These are phyloP conservation scores for Lasioglossum leucozonium DNA, from an alignment of 2,888 invertebrate species.

Conservation along the genomic window DNA sequence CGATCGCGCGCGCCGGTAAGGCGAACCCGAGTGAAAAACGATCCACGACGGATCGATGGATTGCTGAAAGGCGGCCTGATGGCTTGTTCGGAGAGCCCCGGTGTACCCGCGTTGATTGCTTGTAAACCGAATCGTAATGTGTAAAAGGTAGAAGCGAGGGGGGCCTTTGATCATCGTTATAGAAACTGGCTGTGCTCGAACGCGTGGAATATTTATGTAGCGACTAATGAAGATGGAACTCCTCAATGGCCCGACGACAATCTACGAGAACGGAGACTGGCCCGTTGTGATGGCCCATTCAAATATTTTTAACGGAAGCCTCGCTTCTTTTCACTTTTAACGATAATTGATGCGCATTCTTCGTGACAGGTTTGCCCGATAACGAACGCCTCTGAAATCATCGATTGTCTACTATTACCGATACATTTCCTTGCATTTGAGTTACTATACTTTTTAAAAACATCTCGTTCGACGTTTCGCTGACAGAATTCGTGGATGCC, in stretches of 20 bases:
- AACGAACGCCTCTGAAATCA: not conserved
- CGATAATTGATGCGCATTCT: conserved; percentile 6
- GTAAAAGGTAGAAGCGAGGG: not conserved
- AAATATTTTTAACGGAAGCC: not conserved
- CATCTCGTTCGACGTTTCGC: not conserved
- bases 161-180: conserved; percentile 31
- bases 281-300: conserved; percentile 12
- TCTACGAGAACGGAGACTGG: not conserved
- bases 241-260: not conserved
- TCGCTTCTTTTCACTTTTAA: not conserved
- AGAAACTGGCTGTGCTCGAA: conserved; percentile 15
- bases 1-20: conserved; percentile 2
- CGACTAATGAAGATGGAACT: conserved; percentile 2
- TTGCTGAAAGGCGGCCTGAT: conserved; percentile 28
- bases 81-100: conserved; percentile 24
- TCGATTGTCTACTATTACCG: not conserved
- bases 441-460: not conserved
- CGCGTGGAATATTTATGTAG: conserved; percentile 1
- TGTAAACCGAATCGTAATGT: conserved; percentile 38
- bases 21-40: conserved; percentile 30
- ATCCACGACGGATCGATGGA: conserved; percentile 36
- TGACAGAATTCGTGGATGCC: not conserved
- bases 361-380: not conserved
- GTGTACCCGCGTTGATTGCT: conserved; percentile 22
- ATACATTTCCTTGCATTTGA: too few relatives aligned